Base-by-base conservation (phyloP, 2,797 vertebrate genomes). In the Pitangus sulphuratus region DNA sequence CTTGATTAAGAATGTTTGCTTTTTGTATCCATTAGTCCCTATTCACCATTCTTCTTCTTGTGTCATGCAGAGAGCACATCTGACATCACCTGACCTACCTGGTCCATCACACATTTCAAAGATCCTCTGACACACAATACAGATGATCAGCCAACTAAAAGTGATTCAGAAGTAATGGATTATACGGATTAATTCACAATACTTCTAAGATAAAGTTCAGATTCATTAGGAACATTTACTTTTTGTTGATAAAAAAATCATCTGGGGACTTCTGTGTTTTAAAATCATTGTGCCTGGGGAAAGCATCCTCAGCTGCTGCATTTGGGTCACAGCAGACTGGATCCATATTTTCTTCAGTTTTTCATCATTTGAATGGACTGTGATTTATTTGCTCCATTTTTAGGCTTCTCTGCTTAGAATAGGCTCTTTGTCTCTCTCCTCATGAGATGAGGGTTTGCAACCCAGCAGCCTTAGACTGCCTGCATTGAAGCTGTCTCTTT, bases 151-250 rank as follows among this genome's bases (percentile, higher is more conserved):
- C 14, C 6, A 7, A 10, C 64, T 83, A 44, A 56, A 91, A 87
- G 39, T 86, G 8, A 58, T 42, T 68, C 76, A 61, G 53, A 83
- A 86, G 30, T 51, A 84, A 90, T 75, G 39, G 72, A 51, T 88
- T 93, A 42, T 64, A 75, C 74, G 40, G 61, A 57, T 92, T 81
- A 25, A 16, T 71, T 89, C 12, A 22, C 72, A 61, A 85, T 84
- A 78, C 20, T 17, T 11, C 60, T 37, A 42, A 92, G 60, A 35
- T 20, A 57, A 75, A 31, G 30, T 7, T 8, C 30, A 69, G 37
- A 81, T 75, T 93, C 24, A 30, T 75, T 69, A 74, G 20, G 42
- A 93, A 50, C 20, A 40, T 69, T 69, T 78, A 69, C 47, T 37
- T 78, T 72, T 26, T 65, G 65, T 24, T 39, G 26, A 37, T 69